Evolutionary conservation across 1,140 invertebrate genomes (phyloP).

Genomic region (Harpegnathos saltator): DNA sequence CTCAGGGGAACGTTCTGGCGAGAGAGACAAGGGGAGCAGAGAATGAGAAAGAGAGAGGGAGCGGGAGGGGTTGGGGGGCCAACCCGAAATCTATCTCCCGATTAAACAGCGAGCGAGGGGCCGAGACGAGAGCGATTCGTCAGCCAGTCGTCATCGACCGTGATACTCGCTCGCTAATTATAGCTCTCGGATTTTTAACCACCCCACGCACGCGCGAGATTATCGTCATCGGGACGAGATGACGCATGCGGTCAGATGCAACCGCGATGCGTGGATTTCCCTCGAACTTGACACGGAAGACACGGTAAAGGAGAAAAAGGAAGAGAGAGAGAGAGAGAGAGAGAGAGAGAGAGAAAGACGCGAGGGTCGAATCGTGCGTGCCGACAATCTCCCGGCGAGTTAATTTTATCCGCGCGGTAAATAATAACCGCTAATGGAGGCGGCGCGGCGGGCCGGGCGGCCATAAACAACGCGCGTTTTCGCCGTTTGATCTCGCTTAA

Average conservation of each 20-base stretch:
- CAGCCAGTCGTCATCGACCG: not conserved
- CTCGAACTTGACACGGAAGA: not conserved
- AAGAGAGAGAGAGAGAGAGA: not conserved
- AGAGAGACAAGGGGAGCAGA: not conserved
- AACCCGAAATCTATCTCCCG: not conserved
- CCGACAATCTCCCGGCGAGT: not conserved
- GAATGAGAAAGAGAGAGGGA: not conserved
- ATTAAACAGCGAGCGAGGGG: not conserved
- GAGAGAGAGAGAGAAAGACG: not conserved
- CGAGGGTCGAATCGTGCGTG: not conserved
- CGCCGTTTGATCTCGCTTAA: constrained; percentile 68
- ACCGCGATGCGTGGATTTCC: constrained; percentile 8
- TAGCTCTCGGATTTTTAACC: not conserved
- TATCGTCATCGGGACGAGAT: constrained; percentile 28
- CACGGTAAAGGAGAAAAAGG: too few species aligned
- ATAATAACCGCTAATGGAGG: constrained; percentile 72
- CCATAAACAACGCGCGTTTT: constrained; percentile 64
- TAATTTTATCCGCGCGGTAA: constrained; percentile 68
- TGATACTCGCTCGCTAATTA: constrained; percentile 12
- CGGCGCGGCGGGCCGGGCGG: constrained; percentile 28
- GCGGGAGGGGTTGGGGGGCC: not conserved
- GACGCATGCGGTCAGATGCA: constrained; percentile 24
- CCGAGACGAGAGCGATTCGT: not conserved
- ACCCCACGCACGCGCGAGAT: not conserved
- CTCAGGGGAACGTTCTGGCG: not conserved